Evolutionary conservation across 2,113 vertebrate genomes (phyloP).

Genomic region (Entomyzon cyanotis): DNA sequence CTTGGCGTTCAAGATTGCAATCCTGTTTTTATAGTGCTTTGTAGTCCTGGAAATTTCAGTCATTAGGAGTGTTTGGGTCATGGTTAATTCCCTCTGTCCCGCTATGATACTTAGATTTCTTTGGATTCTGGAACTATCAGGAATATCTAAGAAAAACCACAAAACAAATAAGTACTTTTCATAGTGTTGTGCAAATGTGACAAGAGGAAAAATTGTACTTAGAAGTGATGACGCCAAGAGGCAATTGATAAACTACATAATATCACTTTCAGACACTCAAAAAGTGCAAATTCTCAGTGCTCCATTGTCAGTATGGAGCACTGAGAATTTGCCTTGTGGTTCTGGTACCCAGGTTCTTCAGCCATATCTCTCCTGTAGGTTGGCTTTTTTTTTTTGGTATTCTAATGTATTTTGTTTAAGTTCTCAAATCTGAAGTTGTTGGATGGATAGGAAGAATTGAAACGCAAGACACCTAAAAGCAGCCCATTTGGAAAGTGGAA

Average conservation of each 20-base stretch:
- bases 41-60: neutral
- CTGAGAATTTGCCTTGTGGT: neutral
- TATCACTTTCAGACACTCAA: neutral
- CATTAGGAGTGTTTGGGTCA: neutral
- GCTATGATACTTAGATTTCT: neutral
- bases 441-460: neutral
- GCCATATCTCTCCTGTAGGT: neutral
- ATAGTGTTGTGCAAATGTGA: neutral
- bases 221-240: neutral
- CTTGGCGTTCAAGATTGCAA: neutral
- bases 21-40: neutral
- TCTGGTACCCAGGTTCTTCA: neutral
- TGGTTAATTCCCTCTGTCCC: neutral
- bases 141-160: neutral
- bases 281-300: too few species aligned
- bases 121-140: neutral
- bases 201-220: neutral
- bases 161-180: neutral
- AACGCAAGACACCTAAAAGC: neutral
- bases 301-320: neutral
- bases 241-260: accelerated
- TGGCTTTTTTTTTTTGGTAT: neutral
- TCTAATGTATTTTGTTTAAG: neutral
- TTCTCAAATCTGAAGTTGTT: neutral
- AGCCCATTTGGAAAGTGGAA: neutral